Conservation (phyloP, 1,140 invertebrate genomes). For the Ridgeia piscesae region DNA sequence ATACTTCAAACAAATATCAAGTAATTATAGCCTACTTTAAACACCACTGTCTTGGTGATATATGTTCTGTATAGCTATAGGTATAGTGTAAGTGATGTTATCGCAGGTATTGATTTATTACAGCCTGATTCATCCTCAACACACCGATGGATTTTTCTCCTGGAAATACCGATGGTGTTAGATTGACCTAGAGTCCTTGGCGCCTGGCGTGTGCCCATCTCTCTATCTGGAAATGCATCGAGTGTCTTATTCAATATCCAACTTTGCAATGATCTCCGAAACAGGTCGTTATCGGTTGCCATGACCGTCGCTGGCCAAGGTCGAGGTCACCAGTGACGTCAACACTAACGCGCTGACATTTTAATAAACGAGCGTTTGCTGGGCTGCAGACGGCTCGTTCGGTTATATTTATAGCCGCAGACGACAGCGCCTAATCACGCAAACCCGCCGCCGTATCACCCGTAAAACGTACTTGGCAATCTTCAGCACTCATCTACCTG, state of each 20-base stretch:
- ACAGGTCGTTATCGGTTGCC: neutral
- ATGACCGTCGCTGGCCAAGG: neutral
- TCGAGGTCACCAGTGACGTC: neutral
- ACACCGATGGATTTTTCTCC: neutral
- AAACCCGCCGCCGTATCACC: neutral
- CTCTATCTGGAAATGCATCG: neutral
- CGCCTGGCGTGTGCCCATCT: neutral
- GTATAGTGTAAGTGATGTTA: neutral
- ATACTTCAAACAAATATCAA: too few species aligned
- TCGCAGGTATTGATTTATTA: neutral
- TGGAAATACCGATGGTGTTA: neutral
- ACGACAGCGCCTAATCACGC: neutral
- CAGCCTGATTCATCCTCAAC: neutral
- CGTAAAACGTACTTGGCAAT: neutral
- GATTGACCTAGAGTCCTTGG: neutral
- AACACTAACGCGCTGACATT: neutral
- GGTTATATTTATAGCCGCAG: neutral
- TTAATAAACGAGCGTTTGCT: neutral
- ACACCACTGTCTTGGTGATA: too few species aligned
- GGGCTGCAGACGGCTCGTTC: neutral
- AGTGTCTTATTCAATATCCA: neutral
- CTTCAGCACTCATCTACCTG: neutral
- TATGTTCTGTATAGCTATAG: too few species aligned
- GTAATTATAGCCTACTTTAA: too few species aligned
- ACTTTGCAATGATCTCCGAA: neutral